phyloP scores from a whole-genome alignment of 2,888 invertebrate species.

The Drosophila robusta region DNA sequence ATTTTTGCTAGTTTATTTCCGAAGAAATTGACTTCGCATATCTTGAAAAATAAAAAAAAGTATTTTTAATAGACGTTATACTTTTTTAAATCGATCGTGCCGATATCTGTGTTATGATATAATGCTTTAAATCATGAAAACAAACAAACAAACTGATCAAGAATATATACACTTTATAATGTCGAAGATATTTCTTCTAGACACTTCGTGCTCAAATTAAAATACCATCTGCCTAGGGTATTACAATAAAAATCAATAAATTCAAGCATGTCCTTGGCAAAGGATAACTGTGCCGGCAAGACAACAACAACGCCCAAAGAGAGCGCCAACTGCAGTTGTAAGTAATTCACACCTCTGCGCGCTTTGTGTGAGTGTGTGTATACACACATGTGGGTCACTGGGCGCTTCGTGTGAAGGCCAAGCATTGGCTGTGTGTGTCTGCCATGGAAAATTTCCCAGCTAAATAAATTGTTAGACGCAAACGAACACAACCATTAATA shows the following conservation, averaged over 20 bases:
- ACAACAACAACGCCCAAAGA: constrained; percentile 8
- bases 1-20: too few relatives aligned
- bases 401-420: constrained; percentile 46
- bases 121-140: too few relatives aligned
- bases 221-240: not conserved
- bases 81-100: too few relatives aligned
- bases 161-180: too few relatives aligned
- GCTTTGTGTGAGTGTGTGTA: not conserved
- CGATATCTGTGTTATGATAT: too few relatives aligned
- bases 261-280: constrained; percentile 59
- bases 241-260: constrained; percentile 51
- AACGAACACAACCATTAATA: constrained; percentile 14
- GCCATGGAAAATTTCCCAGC: constrained; percentile 55
- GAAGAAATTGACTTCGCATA: too few relatives aligned
- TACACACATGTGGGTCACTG: constrained; percentile 50
- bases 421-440: constrained; percentile 13
- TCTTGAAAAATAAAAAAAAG: too few relatives aligned
- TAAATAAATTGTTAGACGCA: constrained; percentile 28
- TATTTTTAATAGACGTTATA: too few relatives aligned
- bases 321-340: constrained; percentile 6
- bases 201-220: not conserved
- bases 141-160: too few relatives aligned
- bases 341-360: constrained; percentile 19
- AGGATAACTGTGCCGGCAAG: constrained; percentile 57
- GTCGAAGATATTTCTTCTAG: too few relatives aligned